These are phyloP conservation scores for Globia sparganii DNA, from an alignment of 2,888 invertebrate genomes.

Conservation along the genomic window DNA sequence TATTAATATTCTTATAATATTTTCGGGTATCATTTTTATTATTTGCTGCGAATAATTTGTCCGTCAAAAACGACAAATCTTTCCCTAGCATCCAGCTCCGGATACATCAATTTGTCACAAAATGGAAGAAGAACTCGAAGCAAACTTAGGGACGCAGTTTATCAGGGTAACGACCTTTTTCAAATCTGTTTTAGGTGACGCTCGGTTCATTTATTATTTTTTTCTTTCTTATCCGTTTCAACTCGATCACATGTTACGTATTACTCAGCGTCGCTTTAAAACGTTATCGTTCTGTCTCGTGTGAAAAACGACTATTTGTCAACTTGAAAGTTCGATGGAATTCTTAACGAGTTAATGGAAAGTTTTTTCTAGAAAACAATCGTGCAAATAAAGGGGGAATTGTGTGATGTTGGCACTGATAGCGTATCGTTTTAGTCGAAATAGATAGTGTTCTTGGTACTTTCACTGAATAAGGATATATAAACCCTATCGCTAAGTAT, in stretches of 20 bases:
- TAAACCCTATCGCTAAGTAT: background rate
- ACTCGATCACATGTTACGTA: conserved; percentile 86
- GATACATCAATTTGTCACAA: conserved; percentile 78
- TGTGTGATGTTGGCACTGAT: conserved; percentile 9
- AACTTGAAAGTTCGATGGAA: conserved; percentile 71
- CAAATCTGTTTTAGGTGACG: conserved; percentile 88
- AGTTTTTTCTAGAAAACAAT: conserved; percentile 36
- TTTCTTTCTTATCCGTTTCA: conserved; percentile 87
- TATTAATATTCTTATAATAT: background rate
- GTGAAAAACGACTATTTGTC: conserved; percentile 84
- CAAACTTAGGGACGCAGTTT: conserved; percentile 84
- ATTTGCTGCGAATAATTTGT: conserved; percentile 55
- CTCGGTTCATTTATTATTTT: conserved; percentile 89
- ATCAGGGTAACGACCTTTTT: conserved; percentile 89
- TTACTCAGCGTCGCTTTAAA: conserved; percentile 85
- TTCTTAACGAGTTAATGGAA: conserved; percentile 57
- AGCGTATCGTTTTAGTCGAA: conserved; percentile 17
- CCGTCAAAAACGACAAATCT: conserved; percentile 57
- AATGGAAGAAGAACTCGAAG: conserved; percentile 77
- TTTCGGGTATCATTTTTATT: conserved; percentile 17
- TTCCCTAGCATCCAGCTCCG: conserved; percentile 36
- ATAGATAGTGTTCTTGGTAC: conserved; percentile 6
- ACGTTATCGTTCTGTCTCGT: conserved; percentile 84
- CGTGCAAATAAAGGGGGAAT: background rate
- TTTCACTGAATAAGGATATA: background rate